Percentiles rank a stretch among this genome's conserved stretches.
These are phyloP conservation scores for Ciconia nigra DNA, from an alignment of 2,797 vertebrate species.

Conservation along the genomic window DNA sequence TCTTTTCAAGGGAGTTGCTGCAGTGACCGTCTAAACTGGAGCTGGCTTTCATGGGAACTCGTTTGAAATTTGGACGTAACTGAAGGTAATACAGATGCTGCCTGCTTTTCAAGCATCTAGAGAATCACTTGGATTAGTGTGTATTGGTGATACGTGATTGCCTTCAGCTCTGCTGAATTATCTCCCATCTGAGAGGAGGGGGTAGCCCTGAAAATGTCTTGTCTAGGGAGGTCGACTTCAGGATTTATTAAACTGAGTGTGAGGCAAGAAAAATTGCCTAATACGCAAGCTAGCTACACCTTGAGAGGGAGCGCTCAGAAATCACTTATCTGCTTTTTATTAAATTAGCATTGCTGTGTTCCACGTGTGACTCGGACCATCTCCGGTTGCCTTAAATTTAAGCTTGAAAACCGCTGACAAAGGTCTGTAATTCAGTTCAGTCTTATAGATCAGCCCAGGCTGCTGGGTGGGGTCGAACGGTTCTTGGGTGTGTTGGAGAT, in stretches of 20 bases:
- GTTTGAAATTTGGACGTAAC: neutral
- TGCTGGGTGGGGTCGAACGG: neutral
- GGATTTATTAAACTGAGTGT: neutral
- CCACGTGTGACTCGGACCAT: neutral
- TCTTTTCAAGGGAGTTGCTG: neutral
- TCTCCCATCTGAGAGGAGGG: neutral
- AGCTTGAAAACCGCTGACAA: neutral
- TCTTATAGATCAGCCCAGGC: neutral
- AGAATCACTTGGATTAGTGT: neutral
- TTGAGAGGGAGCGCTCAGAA: neutral
- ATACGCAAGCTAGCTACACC: neutral
- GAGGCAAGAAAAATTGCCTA: neutral
- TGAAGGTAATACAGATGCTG: neutral
- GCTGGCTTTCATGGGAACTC: neutral
- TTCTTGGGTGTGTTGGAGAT: neutral
- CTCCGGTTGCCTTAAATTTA: neutral
- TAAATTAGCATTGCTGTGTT: neutral
- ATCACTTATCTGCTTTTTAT: neutral
- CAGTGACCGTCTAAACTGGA: neutral
- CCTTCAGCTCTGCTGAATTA: neutral
- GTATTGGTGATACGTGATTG: neutral
- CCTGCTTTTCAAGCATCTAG: neutral
- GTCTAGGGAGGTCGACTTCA: neutral
- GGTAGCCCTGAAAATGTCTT: neutral
- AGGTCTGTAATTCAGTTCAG: neutral